Base-by-base conservation (phyloP, 1,140 invertebrate genomes). In the Caerostris darwini region DNA sequence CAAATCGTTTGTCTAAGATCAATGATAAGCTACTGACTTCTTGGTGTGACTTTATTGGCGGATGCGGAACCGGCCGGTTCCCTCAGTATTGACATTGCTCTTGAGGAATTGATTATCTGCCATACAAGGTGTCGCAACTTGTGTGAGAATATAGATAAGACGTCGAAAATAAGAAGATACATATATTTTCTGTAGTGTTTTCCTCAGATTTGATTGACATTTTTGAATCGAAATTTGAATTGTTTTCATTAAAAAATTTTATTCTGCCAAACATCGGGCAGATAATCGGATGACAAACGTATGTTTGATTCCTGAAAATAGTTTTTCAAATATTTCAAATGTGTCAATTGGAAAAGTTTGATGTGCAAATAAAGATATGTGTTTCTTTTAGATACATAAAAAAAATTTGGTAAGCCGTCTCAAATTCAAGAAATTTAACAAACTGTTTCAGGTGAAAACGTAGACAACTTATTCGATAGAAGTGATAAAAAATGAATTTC, bases 21-120 rank as follows among this genome's bases (percentile, higher is more conserved):
- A 50, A 53, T 53, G 86, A 88, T 88, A 77, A 77, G 71, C 71
- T 77, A 53, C 71, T 59, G 57, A 58, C 57, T 85, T 58, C 8
- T 85, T 58, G 83, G 14, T 85, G 19, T 3, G 83, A 85, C 54
- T 57, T 50, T n/a, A 12, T 17, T 6, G 17, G 34, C n/a, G 83
- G 56, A 58, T 56, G 81, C 59, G 61, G 86, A 88, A 88, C 34
- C 8, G 86, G 17, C 86, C 50, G 86, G 86, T 83, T 85, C 86
- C 34, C 34, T 88, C 34, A 53, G 7, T 88, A 64, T 88, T 88
- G 53, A 57, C 86, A 88, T 53, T 64, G 61, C 58, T 88, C 86
- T 88, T 54, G 17, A 67, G 34, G 61, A 88, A 19, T 14, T 83
- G 82, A 83, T 83, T 34, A 58, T 83, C 56, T 83, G 71, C 50